Conservation (phyloP, 37 sponge, comb jelly and placozoan genomes). For the Ephydatia muelleri region DNA sequence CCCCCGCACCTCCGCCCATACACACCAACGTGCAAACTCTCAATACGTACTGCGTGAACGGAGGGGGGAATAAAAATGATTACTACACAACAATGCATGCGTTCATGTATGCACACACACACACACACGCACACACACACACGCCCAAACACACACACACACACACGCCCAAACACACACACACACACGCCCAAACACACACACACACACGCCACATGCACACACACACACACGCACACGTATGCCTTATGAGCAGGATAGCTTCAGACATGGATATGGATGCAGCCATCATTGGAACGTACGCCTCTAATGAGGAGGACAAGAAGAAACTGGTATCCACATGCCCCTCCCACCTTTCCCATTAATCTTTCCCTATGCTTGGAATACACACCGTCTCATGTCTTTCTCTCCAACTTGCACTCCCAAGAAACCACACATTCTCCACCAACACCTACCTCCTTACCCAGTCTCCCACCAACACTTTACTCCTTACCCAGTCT, state of each 20-base stretch:
- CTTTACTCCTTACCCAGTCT: not conserved
- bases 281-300: not conserved
- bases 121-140: slow-evolving; percentile 3
- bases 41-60: too few relatives aligned
- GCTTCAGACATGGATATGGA: not conserved
- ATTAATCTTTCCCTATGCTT: too few relatives aligned
- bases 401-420: too few relatives aligned
- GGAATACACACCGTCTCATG: too few relatives aligned
- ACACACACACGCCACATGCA: not conserved
- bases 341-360: too few relatives aligned
- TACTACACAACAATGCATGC: not conserved
- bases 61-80: too few relatives aligned
- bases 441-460: not conserved
- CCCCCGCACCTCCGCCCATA: not conserved
- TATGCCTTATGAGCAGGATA: not conserved
- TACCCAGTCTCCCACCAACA: not conserved
- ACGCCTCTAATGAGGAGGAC: not conserved
- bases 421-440: too few relatives aligned
- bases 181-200: too few relatives aligned
- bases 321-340: not conserved
- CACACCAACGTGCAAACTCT: not conserved
- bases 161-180: too few relatives aligned
- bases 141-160: too few relatives aligned
- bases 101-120: not conserved
- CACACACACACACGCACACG: too few relatives aligned